Conservation (phyloP, 2,113 vertebrate species). For the Pygoscelis antarcticus region DNA sequence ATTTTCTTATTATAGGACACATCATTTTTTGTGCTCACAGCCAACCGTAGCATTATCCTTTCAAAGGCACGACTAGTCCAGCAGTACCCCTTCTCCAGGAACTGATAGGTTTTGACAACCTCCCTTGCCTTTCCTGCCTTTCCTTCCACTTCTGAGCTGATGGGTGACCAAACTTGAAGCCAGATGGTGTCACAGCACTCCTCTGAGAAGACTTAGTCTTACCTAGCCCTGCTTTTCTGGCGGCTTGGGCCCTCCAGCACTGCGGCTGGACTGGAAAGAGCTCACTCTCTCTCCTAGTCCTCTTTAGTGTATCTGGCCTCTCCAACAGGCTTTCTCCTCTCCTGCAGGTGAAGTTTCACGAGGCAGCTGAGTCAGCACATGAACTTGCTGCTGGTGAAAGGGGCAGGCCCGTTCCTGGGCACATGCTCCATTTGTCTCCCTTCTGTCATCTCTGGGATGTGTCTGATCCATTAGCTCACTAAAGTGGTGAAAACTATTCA, state of each 20-base stretch:
- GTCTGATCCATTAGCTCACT: constrained; percentile 30
- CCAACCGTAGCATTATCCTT: neutral
- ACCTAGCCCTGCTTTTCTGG: neutral
- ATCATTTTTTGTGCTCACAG: neutral
- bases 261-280: neutral
- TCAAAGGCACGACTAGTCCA: neutral
- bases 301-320: neutral
- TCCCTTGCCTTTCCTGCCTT: neutral
- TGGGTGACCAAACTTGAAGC: neutral
- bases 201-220: neutral
- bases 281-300: neutral
- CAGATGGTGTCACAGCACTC: neutral
- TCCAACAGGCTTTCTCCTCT: neutral
- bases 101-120: neutral
- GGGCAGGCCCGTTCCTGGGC: neutral
- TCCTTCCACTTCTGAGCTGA: neutral
- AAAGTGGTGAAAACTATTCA: constrained; percentile 66
- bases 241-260: neutral
- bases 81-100: neutral
- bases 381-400: constrained; percentile 41
- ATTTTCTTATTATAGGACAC: neutral
- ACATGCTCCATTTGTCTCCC: constrained; percentile 33
- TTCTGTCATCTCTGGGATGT: constrained; percentile 50
- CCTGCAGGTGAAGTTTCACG: neutral
- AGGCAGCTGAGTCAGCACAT: neutral